Evolutionary conservation across 2,888 invertebrate genomes (phyloP).

Genomic region (Agrotis exclamationis): DNA sequence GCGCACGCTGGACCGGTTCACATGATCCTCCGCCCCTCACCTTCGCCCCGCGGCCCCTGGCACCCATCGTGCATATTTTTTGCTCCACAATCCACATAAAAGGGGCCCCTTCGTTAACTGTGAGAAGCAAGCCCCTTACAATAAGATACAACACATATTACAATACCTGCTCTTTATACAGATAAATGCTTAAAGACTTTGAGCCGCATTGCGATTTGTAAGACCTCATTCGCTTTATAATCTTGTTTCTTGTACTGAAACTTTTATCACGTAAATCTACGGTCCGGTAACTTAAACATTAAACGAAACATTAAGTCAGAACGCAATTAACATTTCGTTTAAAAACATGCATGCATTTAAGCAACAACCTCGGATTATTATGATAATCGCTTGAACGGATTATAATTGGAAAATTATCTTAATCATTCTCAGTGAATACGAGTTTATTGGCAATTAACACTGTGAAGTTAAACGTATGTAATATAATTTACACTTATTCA

Average conservation of each 20-base stretch:
- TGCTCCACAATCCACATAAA: slow-evolving; percentile 78
- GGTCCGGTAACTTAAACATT: slow-evolving; percentile 8
- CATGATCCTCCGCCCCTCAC: slow-evolving; percentile 75
- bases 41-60: slow-evolving; percentile 65
- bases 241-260: slow-evolving; percentile 10
- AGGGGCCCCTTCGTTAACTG: slow-evolving; percentile 68
- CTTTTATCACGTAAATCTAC: slow-evolving; percentile 17
- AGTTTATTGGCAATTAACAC: slow-evolving; percentile 59
- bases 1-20: slow-evolving; percentile 87
- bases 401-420: slow-evolving; percentile 63
- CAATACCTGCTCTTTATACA: slow-evolving; percentile 39
- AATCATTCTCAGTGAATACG: slow-evolving; percentile 46
- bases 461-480: slow-evolving; percentile 17
- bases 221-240: slow-evolving; percentile 20
- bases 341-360: slow-evolving; percentile 39
- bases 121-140: slow-evolving; percentile 61
- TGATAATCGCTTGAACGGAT: slow-evolving; percentile 51
- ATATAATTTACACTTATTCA: slow-evolving; percentile 19
- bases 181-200: slow-evolving; percentile 29
- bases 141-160: slow-evolving; percentile 47
- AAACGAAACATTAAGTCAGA: slow-evolving; percentile 14
- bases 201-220: slow-evolving; percentile 17
- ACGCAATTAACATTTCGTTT: slow-evolving; percentile 41
- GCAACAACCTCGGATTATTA: slow-evolving; percentile 33
- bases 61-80: slow-evolving; percentile 85